These are phyloP conservation scores for Coregonus suidteri DNA, from an alignment of 2,797 vertebrate species.

Conservation along the genomic window DNA sequence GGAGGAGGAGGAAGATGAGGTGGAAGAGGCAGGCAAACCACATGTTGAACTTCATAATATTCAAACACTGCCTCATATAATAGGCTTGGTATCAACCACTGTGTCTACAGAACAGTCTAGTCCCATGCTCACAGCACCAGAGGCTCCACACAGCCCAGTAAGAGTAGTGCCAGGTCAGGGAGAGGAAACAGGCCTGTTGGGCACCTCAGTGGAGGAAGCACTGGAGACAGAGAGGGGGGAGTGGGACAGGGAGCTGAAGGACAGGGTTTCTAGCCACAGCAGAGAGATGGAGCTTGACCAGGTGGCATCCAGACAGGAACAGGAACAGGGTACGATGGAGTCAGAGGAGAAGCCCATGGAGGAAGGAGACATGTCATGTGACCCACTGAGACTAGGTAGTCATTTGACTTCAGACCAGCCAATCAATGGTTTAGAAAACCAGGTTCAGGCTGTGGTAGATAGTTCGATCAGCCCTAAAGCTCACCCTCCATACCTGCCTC, in stretches of 20 bases:
- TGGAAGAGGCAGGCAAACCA: background rate
- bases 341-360: background rate
- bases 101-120: conserved; percentile 10
- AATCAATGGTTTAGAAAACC: conserved; percentile 39
- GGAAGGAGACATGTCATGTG: background rate
- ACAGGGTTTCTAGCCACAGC: background rate
- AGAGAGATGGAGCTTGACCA: background rate
- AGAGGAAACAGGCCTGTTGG: conserved; percentile 12
- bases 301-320: background rate
- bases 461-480: conserved; percentile 17
- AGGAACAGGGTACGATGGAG: background rate
- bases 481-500: conserved; percentile 28
- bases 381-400: background rate
- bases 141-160: conserved; percentile 6
- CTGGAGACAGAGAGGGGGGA: conserved; percentile 15
- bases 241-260: conserved; percentile 10
- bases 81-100: background rate
- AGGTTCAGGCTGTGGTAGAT: conserved; percentile 23
- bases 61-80: conserved; percentile 1
- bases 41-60: background rate
- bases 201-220: conserved; percentile 9
- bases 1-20: conserved; percentile 60
- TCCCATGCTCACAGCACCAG: conserved; percentile 5
- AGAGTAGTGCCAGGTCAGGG: background rate
- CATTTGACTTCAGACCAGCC: conserved; percentile 65